Percentiles rank a stretch among this genome's conserved stretches.
These are phyloP conservation scores for Hormaphis cornu DNA, from an alignment of 1,140 invertebrate species.

Conservation along the genomic window DNA sequence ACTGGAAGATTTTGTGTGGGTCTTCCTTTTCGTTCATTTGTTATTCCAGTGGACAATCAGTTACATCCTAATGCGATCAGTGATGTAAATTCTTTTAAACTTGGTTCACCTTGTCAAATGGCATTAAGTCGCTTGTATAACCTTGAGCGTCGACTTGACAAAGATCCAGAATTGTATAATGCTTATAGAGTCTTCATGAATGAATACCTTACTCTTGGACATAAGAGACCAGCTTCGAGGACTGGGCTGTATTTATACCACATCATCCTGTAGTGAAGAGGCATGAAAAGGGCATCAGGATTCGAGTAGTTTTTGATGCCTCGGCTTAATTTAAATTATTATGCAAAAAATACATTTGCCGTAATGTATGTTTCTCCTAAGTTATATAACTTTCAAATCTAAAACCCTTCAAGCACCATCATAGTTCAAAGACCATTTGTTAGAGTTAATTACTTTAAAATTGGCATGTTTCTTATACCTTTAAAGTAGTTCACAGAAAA, in stretches of 20 bases:
- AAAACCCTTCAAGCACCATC: too few species aligned
- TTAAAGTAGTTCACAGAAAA: too few species aligned
- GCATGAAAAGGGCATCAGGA: conserved; percentile 36
- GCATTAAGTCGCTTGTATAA: not conserved
- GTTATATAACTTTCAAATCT: too few species aligned
- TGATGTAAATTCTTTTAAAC: too few species aligned
- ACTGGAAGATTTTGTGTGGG: not conserved
- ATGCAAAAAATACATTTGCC: too few species aligned
- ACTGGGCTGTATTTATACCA: not conserved
- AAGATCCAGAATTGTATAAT: not conserved
- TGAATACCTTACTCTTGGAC: not conserved
- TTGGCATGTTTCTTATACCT: too few species aligned
- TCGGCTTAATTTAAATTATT: conserved; percentile 38
- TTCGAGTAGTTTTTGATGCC: conserved; percentile 42
- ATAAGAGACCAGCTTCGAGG: not conserved
- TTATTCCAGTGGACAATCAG: not conserved
- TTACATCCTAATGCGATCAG: too few species aligned
- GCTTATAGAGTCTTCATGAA: not conserved
- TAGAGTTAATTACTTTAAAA: too few species aligned
- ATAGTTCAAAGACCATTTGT: too few species aligned
- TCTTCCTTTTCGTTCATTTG: not conserved
- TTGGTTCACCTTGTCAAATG: not conserved
- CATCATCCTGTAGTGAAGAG: conserved; percentile 32
- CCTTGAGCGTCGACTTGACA: not conserved
- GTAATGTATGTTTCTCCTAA: too few species aligned